Evolutionary conservation across 1,140 invertebrate genomes (phyloP).

Genomic region (Drosophila obscura): DNA sequence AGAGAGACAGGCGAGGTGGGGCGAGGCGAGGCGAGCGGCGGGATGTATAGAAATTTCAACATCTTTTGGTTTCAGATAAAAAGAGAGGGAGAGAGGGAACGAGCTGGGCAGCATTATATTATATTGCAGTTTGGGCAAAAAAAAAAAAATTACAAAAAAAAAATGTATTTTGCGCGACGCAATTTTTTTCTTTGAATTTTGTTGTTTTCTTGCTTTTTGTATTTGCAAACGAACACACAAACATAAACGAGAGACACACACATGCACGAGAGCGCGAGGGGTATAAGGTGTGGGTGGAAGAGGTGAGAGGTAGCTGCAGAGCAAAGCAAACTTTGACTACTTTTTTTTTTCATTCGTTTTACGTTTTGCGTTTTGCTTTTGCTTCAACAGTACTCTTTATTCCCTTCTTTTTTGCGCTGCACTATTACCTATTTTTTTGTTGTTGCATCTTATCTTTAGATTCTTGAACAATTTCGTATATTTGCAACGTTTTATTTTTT

Average conservation of each 20-base stretch:
- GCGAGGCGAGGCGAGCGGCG: too few relatives aligned
- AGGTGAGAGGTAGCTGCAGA: too few relatives aligned
- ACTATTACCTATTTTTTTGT: conserved; percentile 24
- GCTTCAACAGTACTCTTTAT: neutral
- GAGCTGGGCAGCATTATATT: conserved; percentile 8
- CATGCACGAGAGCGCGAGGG: conserved; percentile 3
- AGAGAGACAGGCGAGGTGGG: conserved; percentile 2
- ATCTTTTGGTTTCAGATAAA: conserved; percentile 6
- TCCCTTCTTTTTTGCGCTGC: conserved; percentile 51
- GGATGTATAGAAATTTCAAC: too few relatives aligned
- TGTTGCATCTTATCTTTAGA: conserved; percentile 51
- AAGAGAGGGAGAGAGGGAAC: conserved; percentile 6
- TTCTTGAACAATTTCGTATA: conserved; percentile 49
- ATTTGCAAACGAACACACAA: conserved; percentile 21
- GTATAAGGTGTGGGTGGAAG: too few relatives aligned
- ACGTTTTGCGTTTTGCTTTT: conserved; percentile 15
- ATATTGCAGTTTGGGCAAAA: conserved; percentile 8
- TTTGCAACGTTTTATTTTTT: conserved; percentile 25
- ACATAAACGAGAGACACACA: conserved; percentile 18
- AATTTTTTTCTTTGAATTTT: conserved; percentile 58
- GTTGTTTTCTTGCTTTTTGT: conserved; percentile 11
- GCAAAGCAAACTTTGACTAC: conserved; percentile 19
- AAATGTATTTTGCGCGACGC: conserved; percentile 60
- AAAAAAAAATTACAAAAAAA: conserved; percentile 31
- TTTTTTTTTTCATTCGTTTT: conserved; percentile 18